Percentiles rank a stretch among this genome's conserved stretches.
Evolutionary conservation across 2,113 vertebrate species (phyloP).

Genomic region (Chaenogobius annularis): DNA sequence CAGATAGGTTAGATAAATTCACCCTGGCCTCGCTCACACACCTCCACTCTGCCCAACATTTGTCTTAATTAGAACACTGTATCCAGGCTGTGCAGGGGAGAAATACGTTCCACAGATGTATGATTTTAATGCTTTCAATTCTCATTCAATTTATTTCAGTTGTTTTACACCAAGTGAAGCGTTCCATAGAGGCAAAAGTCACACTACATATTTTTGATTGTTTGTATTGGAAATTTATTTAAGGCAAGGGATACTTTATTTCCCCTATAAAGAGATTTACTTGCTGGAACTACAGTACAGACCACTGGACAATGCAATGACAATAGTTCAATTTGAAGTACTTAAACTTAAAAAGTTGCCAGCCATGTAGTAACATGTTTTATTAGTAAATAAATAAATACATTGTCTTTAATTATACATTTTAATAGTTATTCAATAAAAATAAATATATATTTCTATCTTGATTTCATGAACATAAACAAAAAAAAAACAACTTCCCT

Average conservation of each 20-base stretch:
- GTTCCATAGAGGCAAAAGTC: neutral
- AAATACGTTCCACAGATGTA: conserved; percentile 38
- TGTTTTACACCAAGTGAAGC: neutral
- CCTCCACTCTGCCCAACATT: conserved; percentile 56
- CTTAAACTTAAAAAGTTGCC: no score
- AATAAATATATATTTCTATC: neutral
- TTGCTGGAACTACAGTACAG: neutral
- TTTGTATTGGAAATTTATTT: no score
- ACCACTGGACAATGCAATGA: neutral
- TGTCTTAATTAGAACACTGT: conserved; percentile 67
- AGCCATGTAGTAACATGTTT: no score
- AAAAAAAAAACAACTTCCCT: neutral
- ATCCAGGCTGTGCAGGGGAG: conserved; percentile 35
- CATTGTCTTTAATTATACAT: no score
- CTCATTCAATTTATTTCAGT: conserved; percentile 21
- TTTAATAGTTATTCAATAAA: no score
- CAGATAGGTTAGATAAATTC: conserved; percentile 58
- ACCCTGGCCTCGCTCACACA: conserved; percentile 29
- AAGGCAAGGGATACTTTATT: no score
- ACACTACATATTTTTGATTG: neutral
- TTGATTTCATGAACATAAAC: neutral
- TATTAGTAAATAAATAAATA: no score
- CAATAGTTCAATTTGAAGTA: neutral
- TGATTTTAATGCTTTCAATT: conserved; percentile 36
- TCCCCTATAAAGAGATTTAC: neutral